Conservation (phyloP, 2,113 vertebrate genomes). For the Eulemur rufifrons region DNA sequence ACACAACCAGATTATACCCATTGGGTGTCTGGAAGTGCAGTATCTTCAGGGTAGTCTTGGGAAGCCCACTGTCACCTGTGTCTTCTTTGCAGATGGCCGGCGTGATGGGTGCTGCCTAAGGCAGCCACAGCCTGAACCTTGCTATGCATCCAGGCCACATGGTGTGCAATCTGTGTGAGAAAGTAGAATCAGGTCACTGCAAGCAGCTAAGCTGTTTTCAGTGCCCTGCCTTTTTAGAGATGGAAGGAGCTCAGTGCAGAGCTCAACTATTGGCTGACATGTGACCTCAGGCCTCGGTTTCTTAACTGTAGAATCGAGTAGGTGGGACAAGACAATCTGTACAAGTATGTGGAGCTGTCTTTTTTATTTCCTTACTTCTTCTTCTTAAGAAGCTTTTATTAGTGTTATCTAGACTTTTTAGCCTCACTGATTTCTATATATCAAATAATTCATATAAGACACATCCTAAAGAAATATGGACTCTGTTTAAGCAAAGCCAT, state of each 20-base stretch:
- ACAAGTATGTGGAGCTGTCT: neutral
- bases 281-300: neutral
- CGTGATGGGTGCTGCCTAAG: neutral
- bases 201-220: neutral
- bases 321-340: neutral
- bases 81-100: neutral
- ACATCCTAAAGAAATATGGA: conserved; percentile 52
- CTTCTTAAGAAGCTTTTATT: conserved; percentile 27
- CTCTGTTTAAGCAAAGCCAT: conserved; percentile 48
- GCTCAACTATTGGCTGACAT: neutral
- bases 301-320: neutral
- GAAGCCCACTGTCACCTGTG: neutral
- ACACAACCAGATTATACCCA: neutral
- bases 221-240: neutral
- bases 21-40: neutral
- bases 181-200: neutral
- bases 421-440: conserved; percentile 58
- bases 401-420: conserved; percentile 49
- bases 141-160: neutral
- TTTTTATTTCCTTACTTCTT: conserved; percentile 29
- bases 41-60: neutral
- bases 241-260: neutral
- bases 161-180: neutral
- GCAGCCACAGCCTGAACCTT: neutral
- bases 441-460: conserved; percentile 55